Percentiles rank a stretch among this genome's conserved stretches.
These are phyloP conservation scores for Chiroxiphia lanceolata DNA, from an alignment of 2,797 vertebrate genomes.

Conservation along the genomic window DNA sequence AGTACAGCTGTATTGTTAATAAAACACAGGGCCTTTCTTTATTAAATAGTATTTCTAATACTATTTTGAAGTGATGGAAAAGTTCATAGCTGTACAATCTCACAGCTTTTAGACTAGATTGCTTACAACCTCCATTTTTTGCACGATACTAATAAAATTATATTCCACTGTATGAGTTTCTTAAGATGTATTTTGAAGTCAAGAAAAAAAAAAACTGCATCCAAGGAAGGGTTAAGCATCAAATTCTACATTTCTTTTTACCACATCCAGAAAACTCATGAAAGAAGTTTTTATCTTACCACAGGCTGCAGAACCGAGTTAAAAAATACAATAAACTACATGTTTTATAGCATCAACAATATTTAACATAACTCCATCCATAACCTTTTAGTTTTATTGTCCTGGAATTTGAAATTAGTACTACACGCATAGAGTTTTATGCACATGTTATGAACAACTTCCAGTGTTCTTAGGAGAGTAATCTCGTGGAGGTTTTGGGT, in stretches of 20 bases:
- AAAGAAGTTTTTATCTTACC: not conserved
- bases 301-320: not conserved
- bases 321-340: not conserved
- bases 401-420: not conserved
- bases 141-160: not conserved
- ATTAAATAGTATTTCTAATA: not conserved
- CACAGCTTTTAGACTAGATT: not conserved
- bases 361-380: not conserved
- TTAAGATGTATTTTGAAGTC: not conserved
- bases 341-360: not conserved
- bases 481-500: not conserved
- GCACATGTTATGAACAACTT: not conserved
- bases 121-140: rapidly evolving
- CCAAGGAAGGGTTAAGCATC: not conserved
- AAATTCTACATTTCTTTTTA: not conserved
- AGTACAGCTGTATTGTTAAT: not conserved
- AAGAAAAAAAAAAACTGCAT: not conserved
- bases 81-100: not conserved
- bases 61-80: not conserved
- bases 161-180: not conserved
- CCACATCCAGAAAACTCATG: not conserved
- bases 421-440: not conserved
- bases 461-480: not conserved
- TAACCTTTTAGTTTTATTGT: not conserved
- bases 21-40: not conserved